Base-by-base conservation (phyloP, 2,797 vertebrate genomes). In the Bucorvus abyssinicus region DNA sequence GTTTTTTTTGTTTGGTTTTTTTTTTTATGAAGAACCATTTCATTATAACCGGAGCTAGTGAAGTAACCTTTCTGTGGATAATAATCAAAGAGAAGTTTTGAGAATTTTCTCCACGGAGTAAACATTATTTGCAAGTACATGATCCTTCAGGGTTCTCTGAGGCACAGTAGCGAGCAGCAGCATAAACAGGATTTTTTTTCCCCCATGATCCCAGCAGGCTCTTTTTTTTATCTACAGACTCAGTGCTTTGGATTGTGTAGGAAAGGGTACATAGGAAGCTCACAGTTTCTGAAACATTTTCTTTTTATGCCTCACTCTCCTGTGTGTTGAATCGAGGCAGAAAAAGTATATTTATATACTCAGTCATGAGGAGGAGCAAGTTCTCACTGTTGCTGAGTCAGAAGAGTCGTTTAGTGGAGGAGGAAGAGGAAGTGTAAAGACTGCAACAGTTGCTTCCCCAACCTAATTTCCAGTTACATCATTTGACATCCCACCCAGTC, bases 381-480 rank as follows among this genome's bases (percentile, higher is more conserved):
- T 77, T 88, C 56, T 75, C 21, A 5, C 12, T 56, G 50, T 30
- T 93, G 74, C 77, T 82, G 67, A 90, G 84, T 95, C 84, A 95
- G 55, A 84, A 21, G 20, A 60, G 44, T 13, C 27, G 49, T 69
- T 88, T 71, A 84, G 68, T 0, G 0, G 9, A 9, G 30, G 20
- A 47, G 22, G 55, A 93, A 93, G 45, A 36, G 24, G 69, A 95
- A 90, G 55, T 20, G 26, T 19, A 17, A 78, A 69, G 63, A 19
- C 61, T 53, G 36, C 18, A 81, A 42, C 9, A 49, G 34, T 67
- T 40, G 27, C 68, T 93, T 91, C 59, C 22, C 6, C 52, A 40
- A 30, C 20, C 55, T 76, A 52, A 45, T 79, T 90, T 91, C 50
- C 69, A 87, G 77, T 78, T 73, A 29, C 63, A 52, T n/a, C 70